phyloP scores from a whole-genome alignment of 2,888 invertebrate genomes.

The Isoperla grammatica region DNA sequence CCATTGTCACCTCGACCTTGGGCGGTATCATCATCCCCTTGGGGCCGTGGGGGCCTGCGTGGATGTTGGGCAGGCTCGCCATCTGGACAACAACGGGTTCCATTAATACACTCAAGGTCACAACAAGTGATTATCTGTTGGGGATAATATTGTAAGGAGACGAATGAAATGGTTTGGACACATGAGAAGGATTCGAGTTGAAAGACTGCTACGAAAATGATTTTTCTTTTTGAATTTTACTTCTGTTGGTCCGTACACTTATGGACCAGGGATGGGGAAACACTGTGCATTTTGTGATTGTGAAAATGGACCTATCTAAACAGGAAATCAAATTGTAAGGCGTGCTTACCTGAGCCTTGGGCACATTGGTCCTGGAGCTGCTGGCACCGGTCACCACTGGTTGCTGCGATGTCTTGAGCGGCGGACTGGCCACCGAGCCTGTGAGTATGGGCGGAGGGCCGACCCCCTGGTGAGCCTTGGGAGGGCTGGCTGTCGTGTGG shows the following conservation, averaged over 20 bases:
- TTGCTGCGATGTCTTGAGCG: conserved; percentile 46
- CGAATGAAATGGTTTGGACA: background rate
- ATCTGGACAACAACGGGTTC: conserved; percentile 18
- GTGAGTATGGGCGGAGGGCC: conserved; percentile 31
- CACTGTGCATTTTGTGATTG: too few species aligned
- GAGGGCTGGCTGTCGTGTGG: conserved; percentile 33
- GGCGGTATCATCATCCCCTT: conserved; percentile 49
- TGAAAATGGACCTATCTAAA: too few species aligned
- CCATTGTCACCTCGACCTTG: conserved; percentile 50
- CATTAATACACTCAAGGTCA: background rate
- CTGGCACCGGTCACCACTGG: conserved; percentile 45
- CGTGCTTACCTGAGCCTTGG: conserved; percentile 24
- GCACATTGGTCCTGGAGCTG: conserved; percentile 36
- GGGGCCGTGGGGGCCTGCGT: conserved; percentile 23
- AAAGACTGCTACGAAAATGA: too few species aligned
- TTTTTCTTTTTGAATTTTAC: too few species aligned
- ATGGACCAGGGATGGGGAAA: too few species aligned
- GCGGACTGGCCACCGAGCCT: conserved; percentile 51
- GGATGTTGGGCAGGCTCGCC: conserved; percentile 11
- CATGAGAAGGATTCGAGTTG: background rate
- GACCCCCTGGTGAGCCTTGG: conserved; percentile 34
- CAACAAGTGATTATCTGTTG: background rate
- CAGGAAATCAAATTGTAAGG: too few species aligned
- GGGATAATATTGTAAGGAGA: background rate
- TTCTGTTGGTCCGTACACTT: too few species aligned